Evolutionary conservation across 2,113 vertebrate species (phyloP).

Genomic region (Carassius gibelio): DNA sequence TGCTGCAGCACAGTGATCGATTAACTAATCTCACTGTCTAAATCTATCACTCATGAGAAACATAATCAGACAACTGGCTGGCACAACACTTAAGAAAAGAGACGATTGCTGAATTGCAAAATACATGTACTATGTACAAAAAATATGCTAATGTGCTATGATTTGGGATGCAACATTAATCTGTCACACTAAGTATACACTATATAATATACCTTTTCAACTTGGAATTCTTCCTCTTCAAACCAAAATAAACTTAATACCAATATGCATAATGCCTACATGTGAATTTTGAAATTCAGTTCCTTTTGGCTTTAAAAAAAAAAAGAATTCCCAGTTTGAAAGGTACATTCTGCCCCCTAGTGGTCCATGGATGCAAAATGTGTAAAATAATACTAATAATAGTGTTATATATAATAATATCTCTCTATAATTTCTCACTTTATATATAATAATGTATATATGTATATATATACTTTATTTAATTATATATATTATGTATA

Average conservation of each 20-base stretch:
- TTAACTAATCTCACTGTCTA: slow-evolving; percentile 2
- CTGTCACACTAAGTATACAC: background rate
- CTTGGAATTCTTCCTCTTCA: too few relatives aligned
- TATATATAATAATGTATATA: too few relatives aligned
- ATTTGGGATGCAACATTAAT: background rate
- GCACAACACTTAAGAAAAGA: slow-evolving; percentile 12
- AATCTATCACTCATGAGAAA: slow-evolving; percentile 10
- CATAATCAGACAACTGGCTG: background rate
- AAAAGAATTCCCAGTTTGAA: background rate
- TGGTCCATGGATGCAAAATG: background rate
- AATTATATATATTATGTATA: too few relatives aligned
- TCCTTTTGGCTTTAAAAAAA: background rate
- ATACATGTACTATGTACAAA: background rate
- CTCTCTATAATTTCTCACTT: too few relatives aligned
- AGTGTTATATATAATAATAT: too few relatives aligned
- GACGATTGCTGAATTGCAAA: slow-evolving; percentile 19
- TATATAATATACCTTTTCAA: background rate
- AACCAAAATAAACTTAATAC: background rate
- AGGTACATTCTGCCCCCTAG: slow-evolving; percentile 21
- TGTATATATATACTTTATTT: too few relatives aligned
- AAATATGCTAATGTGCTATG: background rate
- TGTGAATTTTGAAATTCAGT: background rate
- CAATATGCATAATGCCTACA: too few relatives aligned
- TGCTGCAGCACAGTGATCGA: background rate
- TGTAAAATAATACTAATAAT: background rate